Evolutionary conservation across 1,140 invertebrate species (phyloP).

Genomic region (Coptotermes formosanus): DNA sequence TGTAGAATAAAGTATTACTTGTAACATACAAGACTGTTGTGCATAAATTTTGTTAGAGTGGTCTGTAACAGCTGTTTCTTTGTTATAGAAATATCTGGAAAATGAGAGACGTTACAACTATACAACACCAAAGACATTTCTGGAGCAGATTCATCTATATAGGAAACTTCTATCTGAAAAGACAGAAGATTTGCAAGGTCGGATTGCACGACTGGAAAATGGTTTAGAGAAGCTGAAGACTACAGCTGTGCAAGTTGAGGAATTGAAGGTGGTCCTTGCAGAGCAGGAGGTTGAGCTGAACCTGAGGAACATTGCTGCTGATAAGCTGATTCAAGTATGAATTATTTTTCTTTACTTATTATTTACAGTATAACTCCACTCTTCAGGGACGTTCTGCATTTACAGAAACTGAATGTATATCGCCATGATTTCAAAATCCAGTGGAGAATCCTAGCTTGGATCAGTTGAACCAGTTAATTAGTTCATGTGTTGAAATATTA

Average conservation of each 20-base stretch:
- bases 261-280: constrained; percentile 74
- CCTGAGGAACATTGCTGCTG: constrained; percentile 86
- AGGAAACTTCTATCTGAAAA: constrained; percentile 77
- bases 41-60: too few relatives aligned
- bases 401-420: too few relatives aligned
- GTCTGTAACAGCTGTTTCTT: background rate
- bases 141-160: constrained; percentile 91
- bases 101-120: constrained; percentile 94
- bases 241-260: constrained; percentile 76
- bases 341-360: background rate
- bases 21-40: too few relatives aligned
- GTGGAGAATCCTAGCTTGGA: too few relatives aligned
- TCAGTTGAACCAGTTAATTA: too few relatives aligned
- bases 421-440: too few relatives aligned
- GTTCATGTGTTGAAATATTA: too few relatives aligned
- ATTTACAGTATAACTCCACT: background rate
- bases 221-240: constrained; percentile 83
- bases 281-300: constrained; percentile 85
- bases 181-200: constrained; percentile 71
- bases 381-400: too few relatives aligned
- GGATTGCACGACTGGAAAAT: constrained; percentile 79
- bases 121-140: constrained; percentile 92
- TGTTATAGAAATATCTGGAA: constrained; percentile 60
- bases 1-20: too few relatives aligned
- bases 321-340: constrained; percentile 72